Percentiles rank a stretch among this genome's conserved stretches.
Conservation (phyloP, 1,140 invertebrate genomes). For the Drosophila nigromelanica region DNA sequence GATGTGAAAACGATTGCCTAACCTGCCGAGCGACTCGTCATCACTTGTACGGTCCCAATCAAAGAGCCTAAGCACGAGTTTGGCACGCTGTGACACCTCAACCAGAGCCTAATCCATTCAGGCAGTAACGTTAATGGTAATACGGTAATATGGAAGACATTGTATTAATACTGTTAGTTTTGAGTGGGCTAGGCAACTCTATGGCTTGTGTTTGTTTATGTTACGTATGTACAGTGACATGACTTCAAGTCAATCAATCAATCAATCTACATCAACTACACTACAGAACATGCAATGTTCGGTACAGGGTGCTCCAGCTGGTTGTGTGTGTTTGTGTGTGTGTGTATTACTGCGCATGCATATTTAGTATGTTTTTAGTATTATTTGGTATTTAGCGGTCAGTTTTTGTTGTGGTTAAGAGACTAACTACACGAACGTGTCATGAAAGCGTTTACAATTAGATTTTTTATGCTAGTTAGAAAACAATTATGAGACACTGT, state of each 20-base stretch:
- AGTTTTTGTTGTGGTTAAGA: constrained; percentile 7
- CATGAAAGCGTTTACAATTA: constrained; percentile 13
- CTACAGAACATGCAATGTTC: constrained; percentile 40
- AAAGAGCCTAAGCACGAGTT: constrained; percentile 86
- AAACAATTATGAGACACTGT: background rate
- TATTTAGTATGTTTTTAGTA: background rate
- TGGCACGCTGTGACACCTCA: constrained; percentile 84
- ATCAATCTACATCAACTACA: constrained; percentile 14
- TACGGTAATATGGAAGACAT: constrained; percentile 64
- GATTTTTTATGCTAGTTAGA: constrained; percentile 3
- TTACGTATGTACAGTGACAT: constrained; percentile 31
- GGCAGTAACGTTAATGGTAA: constrained; percentile 33
- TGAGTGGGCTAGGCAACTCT: constrained; percentile 38
- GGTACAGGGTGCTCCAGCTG: constrained; percentile 38
- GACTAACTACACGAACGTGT: background rate
- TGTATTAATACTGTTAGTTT: constrained; percentile 65
- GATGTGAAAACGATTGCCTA: constrained; percentile 68
- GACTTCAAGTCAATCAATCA: constrained; percentile 8
- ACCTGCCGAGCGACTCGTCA: constrained; percentile 93
- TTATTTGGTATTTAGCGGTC: constrained; percentile 10
- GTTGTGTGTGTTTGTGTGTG: constrained; percentile 6
- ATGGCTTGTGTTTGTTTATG: constrained; percentile 10
- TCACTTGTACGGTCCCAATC: constrained; percentile 92
- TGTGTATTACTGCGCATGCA: constrained; percentile 22
- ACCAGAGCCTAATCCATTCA: constrained; percentile 74